Evolutionary conservation across 2,888 invertebrate species (phyloP), one percentile per base, ranked within the genome.

Genomic region (Clivina fossor): DNA sequence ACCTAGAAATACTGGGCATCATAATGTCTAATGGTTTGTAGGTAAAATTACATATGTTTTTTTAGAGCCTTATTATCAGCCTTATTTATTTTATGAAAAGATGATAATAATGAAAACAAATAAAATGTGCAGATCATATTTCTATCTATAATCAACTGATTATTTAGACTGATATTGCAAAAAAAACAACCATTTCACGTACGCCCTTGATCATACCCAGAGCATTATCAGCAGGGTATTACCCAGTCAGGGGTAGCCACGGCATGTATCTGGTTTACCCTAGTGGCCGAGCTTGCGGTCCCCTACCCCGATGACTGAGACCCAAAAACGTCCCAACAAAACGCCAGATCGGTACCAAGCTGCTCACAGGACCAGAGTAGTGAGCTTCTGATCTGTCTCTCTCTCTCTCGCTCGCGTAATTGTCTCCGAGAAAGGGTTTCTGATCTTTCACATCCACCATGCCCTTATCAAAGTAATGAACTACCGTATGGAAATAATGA

Each of bases 201-300:
- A 22, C 26, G 28, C 37, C 38, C 8, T 20, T 30, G 32, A 11
- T 35, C n/a, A 22, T 24, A 8, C 24, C 7, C 49, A n/a, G n/a
- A n/a, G n/a, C n/a, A n/a, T n/a, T n/a, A n/a, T n/a, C 13, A 46
- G 18, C 20, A 30, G 50, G 50, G 50, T 38, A 16, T 37, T 16
- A 19, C 40, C 35, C 20, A 28, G 24, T 15, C 50, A n/a, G 24
- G 38, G 30, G 49, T 38, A 16, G 40, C 32, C 28, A 48, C 28
- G 48, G 56, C 32, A 22, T 50, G 50, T 50, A 24, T 38, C 43
- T 35, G 56, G 56, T 56, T 50, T 56, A 56, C 56, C 56, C 56
- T 35, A 56, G 56, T 56, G 56, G 3, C 71, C 73, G 49, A 22
- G 37, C 43, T 56, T 56, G 49, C 16, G 56, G 49, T 38, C 56